A percentile compares a stretch with the other conserved stretches of the same genome.
Evolutionary conservation across 2,797 vertebrate genomes (phyloP).

Genomic region (Pygocentrus nattereri): DNA sequence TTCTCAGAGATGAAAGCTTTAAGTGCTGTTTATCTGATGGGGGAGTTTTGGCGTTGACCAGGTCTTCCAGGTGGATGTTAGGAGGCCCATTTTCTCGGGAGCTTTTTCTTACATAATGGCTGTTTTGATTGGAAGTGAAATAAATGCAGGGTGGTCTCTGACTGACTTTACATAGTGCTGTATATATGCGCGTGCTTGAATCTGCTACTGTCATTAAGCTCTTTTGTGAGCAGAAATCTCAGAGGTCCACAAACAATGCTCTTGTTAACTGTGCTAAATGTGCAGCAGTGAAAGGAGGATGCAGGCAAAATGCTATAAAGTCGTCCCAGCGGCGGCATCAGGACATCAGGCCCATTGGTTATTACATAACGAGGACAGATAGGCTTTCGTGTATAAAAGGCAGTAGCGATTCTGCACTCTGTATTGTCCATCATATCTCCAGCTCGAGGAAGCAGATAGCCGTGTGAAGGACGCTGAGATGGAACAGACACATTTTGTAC

Average conservation of each 20-base stretch:
- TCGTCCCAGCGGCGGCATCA: no score
- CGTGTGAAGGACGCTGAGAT: background rate
- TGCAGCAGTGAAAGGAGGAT: background rate
- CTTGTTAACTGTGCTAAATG: background rate
- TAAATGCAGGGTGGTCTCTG: no score
- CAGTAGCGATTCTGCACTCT: background rate
- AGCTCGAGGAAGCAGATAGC: background rate
- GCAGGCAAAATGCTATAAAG: background rate
- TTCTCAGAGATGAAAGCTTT: no score
- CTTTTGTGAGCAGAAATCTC: background rate
- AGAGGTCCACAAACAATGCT: background rate
- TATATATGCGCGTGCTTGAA: background rate
- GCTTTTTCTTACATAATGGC: no score
- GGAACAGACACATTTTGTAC: background rate
- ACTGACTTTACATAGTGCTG: background rate
- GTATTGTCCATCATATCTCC: background rate
- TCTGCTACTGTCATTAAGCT: background rate
- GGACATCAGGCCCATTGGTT: no score
- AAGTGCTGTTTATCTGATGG: no score
- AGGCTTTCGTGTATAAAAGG: no score
- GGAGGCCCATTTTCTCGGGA: no score
- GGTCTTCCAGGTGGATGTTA: no score
- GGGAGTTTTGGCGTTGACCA: no score
- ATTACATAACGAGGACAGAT: no score
- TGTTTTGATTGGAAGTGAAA: no score